Evolutionary conservation across 2,797 vertebrate species (phyloP), one percentile per base, ranked within the genome.

Genomic region (Lagocephalus sceleratus): DNA sequence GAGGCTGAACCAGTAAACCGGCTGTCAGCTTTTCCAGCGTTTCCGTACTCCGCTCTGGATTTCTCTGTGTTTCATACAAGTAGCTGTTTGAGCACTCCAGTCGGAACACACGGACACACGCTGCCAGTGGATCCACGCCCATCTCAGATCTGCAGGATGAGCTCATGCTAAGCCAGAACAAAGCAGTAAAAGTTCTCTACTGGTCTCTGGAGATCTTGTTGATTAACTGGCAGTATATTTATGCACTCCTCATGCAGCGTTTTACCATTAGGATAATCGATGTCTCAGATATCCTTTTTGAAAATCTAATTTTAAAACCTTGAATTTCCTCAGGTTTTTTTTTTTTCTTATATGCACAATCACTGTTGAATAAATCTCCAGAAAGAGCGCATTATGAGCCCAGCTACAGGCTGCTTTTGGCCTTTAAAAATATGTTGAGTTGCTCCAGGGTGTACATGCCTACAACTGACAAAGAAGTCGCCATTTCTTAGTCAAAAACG

Each of bases 111-210:
- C 1, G 20, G 29, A 14, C 66, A 66, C 71, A 26, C 5, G 14
- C 62, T 65, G 49, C 12, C 59, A 51, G 44, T n/a, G 46, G 32
- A 12, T 35, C 12, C 32, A 35, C 12, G 32, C 32, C 32, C 32
- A 35, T 12, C 32, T 3, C 32, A 35, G 32, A 10, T 19, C 63
- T 56, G 49, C 56, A 56, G 61, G 76, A 75, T 79, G 76, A 88
- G 75, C 75, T 86, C 82, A 86, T 75, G 3, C 53, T 63, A 42
- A 20, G 22, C 48, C 76, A 67, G 59, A 63, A 64, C 68, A 68
- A 71, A 84, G 62, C 65, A 49, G 57, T 79, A 75, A 32, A 73
- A 71, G 63, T 75, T 79, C 71, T 65, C 67, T 69, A 63, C 48
- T 60, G 38, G 66, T 52, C 68, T 59, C 55, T 16, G 5, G 60